Evolutionary conservation across 2,113 vertebrate genomes (phyloP).

Genomic region (Thymallus thymallus): DNA sequence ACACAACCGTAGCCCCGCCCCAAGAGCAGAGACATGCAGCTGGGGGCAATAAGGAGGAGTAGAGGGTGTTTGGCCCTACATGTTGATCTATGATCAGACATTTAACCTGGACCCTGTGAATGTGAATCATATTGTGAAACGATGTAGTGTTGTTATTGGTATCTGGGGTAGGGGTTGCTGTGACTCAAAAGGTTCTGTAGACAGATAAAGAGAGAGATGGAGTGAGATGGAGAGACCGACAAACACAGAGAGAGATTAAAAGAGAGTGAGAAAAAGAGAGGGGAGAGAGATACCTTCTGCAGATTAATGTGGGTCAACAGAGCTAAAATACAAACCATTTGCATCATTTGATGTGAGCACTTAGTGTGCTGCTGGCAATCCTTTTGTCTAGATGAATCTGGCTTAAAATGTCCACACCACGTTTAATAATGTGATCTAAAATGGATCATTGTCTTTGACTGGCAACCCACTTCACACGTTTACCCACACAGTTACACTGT

Average conservation of each 20-base stretch:
- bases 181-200: no score
- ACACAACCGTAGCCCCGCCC: background rate
- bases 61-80: background rate
- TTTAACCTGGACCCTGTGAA: background rate
- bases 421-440: background rate
- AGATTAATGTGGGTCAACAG: conserved; percentile 34
- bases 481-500: no score
- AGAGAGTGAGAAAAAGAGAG: no score
- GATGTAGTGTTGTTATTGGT: background rate
- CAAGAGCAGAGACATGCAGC: conserved; percentile 13
- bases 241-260: no score
- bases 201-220: background rate
- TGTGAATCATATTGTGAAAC: background rate
- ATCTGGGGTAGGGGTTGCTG: background rate
- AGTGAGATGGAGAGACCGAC: background rate
- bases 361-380: conserved; percentile 48
- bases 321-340: conserved; percentile 20
- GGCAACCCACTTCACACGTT: background rate
- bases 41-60: background rate
- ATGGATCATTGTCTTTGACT: background rate
- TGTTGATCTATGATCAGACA: background rate
- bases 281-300: conserved; percentile 1
- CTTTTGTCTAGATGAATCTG: conserved; percentile 9
- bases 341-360: conserved; percentile 28
- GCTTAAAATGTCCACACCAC: background rate